These are phyloP conservation scores for Myzus persicae DNA, from an alignment of 1,140 invertebrate species.

Conservation along the genomic window DNA sequence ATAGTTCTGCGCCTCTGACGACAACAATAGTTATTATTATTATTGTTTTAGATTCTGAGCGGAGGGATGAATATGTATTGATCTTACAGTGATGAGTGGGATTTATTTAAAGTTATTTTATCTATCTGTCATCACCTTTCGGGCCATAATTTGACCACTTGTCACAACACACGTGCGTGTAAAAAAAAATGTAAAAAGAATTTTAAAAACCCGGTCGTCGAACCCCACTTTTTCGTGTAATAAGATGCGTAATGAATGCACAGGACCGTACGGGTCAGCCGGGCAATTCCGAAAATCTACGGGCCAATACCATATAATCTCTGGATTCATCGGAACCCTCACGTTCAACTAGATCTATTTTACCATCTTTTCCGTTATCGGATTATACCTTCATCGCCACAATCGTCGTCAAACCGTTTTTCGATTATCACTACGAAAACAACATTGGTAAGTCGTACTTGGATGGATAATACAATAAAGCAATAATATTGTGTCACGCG, in stretches of 20 bases:
- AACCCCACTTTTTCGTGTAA: not conserved
- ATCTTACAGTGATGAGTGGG: too few species aligned
- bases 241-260: slow-evolving; percentile 53
- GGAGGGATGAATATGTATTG: too few species aligned
- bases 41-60: too few species aligned
- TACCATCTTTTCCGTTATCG: not conserved
- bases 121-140: too few species aligned
- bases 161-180: slow-evolving; percentile 33
- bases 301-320: slow-evolving; percentile 5
- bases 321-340: not conserved
- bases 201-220: slow-evolving; percentile 21
- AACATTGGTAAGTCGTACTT: too few species aligned
- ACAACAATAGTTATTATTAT: too few species aligned
- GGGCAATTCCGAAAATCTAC: not conserved
- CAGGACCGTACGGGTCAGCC: slow-evolving; percentile 38
- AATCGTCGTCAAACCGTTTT: not conserved
- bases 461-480: too few species aligned
- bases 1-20: too few species aligned
- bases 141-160: slow-evolving; percentile 49
- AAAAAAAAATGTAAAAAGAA: not conserved
- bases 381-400: slow-evolving; percentile 18
- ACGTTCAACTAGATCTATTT: slow-evolving; percentile 2
- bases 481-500: too few species aligned
- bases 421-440: slow-evolving; percentile 2
- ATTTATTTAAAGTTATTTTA: too few species aligned